These are phyloP conservation scores for Microtus pennsylvanicus DNA, from an alignment of 2,113 vertebrate species.

Conservation along the genomic window DNA sequence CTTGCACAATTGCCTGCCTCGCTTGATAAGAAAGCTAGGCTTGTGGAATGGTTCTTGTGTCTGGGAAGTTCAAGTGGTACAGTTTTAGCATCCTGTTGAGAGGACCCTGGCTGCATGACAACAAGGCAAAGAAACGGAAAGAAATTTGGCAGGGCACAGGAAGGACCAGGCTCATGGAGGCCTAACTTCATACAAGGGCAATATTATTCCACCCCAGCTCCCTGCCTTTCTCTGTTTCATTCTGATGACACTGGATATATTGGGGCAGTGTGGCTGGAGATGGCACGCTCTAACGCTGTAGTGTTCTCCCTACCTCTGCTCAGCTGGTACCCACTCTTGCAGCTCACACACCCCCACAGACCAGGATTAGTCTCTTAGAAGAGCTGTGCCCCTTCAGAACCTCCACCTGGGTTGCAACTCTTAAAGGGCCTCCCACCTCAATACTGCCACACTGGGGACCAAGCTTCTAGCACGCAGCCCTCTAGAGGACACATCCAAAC, in stretches of 20 bases:
- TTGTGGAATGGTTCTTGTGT: not conserved
- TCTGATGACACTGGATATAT: not conserved
- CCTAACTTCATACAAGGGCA: not conserved
- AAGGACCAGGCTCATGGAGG: not conserved
- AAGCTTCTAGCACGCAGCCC: not conserved
- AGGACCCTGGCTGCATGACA: not conserved
- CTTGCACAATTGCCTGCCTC: too few species aligned
- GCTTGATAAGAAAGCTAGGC: not conserved
- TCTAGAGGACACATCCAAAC: not conserved
- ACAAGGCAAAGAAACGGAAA: not conserved
- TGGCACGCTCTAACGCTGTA: not conserved
- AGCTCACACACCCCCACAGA: too few species aligned
- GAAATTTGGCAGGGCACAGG: too few species aligned
- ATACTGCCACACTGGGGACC: not conserved
- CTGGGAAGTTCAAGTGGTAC: not conserved
- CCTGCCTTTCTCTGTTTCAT: not conserved
- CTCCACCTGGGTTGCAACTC: not conserved
- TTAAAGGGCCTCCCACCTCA: not conserved
- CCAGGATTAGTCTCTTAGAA: not conserved
- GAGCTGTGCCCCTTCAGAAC: not conserved
- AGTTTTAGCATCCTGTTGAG: not conserved
- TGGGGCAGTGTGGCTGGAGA: not conserved
- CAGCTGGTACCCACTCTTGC: not conserved
- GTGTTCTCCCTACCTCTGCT: not conserved
- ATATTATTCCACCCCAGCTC: too few species aligned